A percentile compares a stretch with the other conserved stretches of the same genome.
These are phyloP conservation scores for Dicentrarchus labrax DNA, from an alignment of 2,113 vertebrate species.

Conservation along the genomic window DNA sequence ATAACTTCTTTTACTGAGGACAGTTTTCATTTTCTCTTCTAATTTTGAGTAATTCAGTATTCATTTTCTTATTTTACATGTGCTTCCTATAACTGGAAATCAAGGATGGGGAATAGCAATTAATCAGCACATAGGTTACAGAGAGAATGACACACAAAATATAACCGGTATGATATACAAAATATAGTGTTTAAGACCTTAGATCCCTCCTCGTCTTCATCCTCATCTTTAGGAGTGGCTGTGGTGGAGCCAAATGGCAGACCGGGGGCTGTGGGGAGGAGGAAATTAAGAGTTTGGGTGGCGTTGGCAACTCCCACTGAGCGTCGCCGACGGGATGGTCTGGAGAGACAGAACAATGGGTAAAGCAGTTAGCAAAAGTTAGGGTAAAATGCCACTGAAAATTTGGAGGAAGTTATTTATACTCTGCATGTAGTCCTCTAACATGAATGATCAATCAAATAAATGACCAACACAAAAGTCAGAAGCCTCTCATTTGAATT, in stretches of 20 bases:
- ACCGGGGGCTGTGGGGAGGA: conserved; percentile 72
- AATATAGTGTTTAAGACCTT: conserved; percentile 55
- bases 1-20: background rate
- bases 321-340: conserved; percentile 89
- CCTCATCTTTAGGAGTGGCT: conserved; percentile 53
- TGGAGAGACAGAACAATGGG: conserved; percentile 57
- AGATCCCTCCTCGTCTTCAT: conserved; percentile 81
- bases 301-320: conserved; percentile 87
- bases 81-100: background rate
- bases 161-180: background rate
- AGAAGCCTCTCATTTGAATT: background rate
- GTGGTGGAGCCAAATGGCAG: conserved; percentile 79
- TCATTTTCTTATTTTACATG: background rate
- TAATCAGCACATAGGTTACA: background rate
- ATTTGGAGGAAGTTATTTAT: background rate
- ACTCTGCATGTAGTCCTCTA: background rate
- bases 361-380: conserved; percentile 13
- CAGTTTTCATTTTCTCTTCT: background rate
- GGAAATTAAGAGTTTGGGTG: conserved; percentile 68
- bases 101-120: background rate
- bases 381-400: background rate
- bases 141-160: background rate
- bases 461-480: background rate
- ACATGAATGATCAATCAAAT: background rate
- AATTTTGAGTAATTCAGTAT: background rate